Base-by-base conservation (phyloP, 2,888 invertebrate species). In the Luperina nickerlii region DNA sequence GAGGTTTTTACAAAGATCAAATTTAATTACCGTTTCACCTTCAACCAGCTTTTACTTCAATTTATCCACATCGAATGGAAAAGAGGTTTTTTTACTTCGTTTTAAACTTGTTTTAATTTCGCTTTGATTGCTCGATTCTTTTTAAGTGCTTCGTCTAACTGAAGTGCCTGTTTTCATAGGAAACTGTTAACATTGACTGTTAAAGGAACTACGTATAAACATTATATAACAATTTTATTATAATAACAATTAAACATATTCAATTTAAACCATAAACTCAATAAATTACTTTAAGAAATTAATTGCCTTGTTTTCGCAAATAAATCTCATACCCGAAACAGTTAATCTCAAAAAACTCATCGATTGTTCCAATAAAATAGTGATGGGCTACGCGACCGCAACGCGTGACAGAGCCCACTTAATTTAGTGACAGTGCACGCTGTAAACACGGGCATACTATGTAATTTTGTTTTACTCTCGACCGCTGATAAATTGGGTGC, bases 401-500 rank as follows among this genome's bases (percentile, higher is more conserved):
- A 66, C 86, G 80, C 76, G 84, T 88, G 87, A 90, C 88, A 90
- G 81, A 88, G 75, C 74, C 85, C 90, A 88, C 89, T 92, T 91
- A 89, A 92, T 92, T 91, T 89, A 90, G 90, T 88, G 88, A 88
- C 87, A 87, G 85, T 80, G 83, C 79, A 80, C 85, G 83, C 67
- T 88, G 90, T 91, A 90, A 91, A 91, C 87, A 89, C 78, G 74
- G 70, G 77, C 86, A 84, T 87, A 87, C 90, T 88, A 90, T 90
- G 92, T 92, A 91, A 92, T 93, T 92, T 90, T 92, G 90, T 93
- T 93, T 93, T 92, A 93, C 92, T 90, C 91, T 88, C 89, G 80
- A 90, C 91, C 91, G 89, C 91, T 91, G 93, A 93, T 92, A 94
- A 94, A 94, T 95, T 94, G 93, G 90, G 90, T 91, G 91, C 90